Base-by-base conservation (phyloP, 2,888 invertebrate genomes). In the Ecliptopera silaceata region DNA sequence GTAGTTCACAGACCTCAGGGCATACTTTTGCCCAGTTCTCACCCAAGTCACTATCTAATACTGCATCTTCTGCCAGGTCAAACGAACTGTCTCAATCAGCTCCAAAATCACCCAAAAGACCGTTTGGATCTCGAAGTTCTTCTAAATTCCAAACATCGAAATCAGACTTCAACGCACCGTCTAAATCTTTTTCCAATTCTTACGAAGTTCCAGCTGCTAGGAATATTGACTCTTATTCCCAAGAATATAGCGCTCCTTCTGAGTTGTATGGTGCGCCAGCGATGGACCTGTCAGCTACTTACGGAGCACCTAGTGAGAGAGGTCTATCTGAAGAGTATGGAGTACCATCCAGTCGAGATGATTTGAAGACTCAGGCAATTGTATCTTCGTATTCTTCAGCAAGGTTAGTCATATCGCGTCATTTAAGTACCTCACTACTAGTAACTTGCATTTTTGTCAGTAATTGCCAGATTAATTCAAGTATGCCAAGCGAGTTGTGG, bases 251-350 rank as follows among this genome's bases (percentile, higher is more conserved):
- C 26, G 55, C 86, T 15, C 80, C 80, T 57, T 85, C 89, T 12
- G 43, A 49, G 42, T 38, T 56, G 17, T 61, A 61, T 20, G 48
- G 41, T 17, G 42, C 39, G 1, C 89, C 92, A 1, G 79, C 82
- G 2, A 70, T 70, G 34, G 59, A 68, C 13, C 39, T 68, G 1
- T 86, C 89, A 41, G 80, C 83, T 52, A 83, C 83, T 50, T 92
- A 92, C 59, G 90, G 90, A 13, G 86, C 85, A 17, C 91, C 92
- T 8, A 58, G 32, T 47, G 47, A 61, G 1, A 58, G 56, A 36
- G 53, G 63, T 58, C 17, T 75, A 3, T 87, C 91, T 46, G 82
- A 86, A 51, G 87, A 86, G 53, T 92, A 93, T 61, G 92, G 91
- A 29, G 86, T 83, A n/a, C 92, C 93, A 56, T 43, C 67, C 69